Conservation (phyloP, 2,797 vertebrate species). For the Acipenser transmontanus region DNA sequence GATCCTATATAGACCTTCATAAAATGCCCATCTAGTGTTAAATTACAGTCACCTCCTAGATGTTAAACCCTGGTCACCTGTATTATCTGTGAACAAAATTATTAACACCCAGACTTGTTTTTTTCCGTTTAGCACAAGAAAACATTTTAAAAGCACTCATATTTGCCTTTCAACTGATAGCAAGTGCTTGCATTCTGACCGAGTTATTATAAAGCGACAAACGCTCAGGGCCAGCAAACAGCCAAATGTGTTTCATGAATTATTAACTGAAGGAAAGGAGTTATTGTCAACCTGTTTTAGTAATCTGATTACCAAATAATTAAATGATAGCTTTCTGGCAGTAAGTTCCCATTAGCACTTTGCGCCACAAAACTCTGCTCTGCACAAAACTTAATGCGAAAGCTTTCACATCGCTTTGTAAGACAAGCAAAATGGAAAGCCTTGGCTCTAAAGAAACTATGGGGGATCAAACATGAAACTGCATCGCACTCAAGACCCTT, state of each 20-base stretch:
- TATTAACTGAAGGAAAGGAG: slow-evolving; percentile 12
- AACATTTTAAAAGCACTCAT: no score
- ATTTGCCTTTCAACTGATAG: not conserved
- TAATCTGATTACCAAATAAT: slow-evolving; percentile 30
- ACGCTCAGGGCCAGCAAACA: slow-evolving; percentile 9
- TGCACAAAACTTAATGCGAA: no score
- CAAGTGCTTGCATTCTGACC: slow-evolving; percentile 22
- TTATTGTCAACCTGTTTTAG: slow-evolving; percentile 29
- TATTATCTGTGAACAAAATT: no score
- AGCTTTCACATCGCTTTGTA: slow-evolving; percentile 2
- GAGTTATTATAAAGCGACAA: slow-evolving; percentile 23
- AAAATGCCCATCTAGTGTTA: no score
- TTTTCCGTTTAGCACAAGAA: no score
- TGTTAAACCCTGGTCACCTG: no score
- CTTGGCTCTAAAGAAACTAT: no score
- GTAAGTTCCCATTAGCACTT: slow-evolving; percentile 25
- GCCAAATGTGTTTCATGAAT: not conserved
- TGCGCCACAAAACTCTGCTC: slow-evolving; percentile 18
- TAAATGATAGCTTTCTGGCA: slow-evolving; percentile 11
- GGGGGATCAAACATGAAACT: no score
- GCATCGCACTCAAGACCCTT: no score
- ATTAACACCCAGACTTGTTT: no score
- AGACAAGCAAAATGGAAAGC: not conserved
- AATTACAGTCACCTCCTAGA: no score
- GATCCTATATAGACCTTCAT: no score